phyloP scores from a whole-genome alignment of 2,797 vertebrate genomes.

The Chloroceryle inda region DNA sequence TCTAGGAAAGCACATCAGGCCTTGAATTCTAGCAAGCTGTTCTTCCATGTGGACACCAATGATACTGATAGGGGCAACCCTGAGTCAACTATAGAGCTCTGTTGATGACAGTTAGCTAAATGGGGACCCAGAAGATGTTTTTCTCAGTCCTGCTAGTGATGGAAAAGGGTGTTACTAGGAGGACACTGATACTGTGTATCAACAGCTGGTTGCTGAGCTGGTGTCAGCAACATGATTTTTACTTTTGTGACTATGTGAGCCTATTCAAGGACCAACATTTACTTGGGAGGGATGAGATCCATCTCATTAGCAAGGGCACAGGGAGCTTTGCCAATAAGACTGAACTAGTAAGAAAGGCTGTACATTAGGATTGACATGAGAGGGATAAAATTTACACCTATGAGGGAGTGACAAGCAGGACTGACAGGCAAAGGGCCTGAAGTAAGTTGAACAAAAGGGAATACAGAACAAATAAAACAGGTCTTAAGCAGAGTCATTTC shows the following conservation, averaged over 20 bases:
- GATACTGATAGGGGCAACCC: not conserved
- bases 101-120: not conserved
- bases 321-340: not conserved
- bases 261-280: not conserved
- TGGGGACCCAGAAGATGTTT: fast-evolving
- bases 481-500: not conserved
- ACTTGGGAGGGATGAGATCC: not conserved
- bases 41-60: not conserved
- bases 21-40: not conserved
- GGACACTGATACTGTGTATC: fast-evolving
- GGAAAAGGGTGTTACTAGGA: not conserved
- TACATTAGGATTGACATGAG: not conserved
- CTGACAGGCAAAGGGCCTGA: not conserved
- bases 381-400: not conserved
- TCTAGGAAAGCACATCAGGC: not conserved
- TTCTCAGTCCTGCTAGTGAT: not conserved
- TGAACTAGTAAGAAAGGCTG: not conserved
- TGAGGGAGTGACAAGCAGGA: not conserved
- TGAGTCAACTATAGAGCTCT: fast-evolving
- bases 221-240: not conserved
- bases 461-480: not conserved
- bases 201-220: not conserved
- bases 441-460: not conserved
- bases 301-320: not conserved
- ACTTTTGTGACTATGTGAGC: not conserved